Evolutionary conservation across 2,113 vertebrate genomes (phyloP).

Genomic region (Beaufortia kweichowensis): DNA sequence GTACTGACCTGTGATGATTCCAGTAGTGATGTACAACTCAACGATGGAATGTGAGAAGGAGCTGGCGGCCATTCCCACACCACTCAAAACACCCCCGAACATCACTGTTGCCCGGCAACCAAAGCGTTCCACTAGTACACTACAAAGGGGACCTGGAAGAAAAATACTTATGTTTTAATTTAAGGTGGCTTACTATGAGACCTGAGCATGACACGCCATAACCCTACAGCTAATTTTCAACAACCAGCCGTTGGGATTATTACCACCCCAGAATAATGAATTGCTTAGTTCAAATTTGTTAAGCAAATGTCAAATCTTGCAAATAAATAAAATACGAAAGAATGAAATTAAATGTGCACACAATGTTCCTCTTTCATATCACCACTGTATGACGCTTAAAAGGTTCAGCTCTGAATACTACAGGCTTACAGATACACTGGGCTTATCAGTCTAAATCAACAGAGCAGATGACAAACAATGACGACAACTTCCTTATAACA

Average conservation of each 20-base stretch:
- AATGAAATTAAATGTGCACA: too few species aligned
- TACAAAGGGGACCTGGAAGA: slow-evolving; percentile 86
- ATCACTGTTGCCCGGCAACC: slow-evolving; percentile 85
- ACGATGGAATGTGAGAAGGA: slow-evolving; percentile 82
- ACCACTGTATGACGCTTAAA: too few species aligned
- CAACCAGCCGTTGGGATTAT: too few species aligned
- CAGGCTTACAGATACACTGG: too few species aligned
- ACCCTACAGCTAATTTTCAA: slow-evolving; percentile 1
- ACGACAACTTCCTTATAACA: slow-evolving; percentile 22
- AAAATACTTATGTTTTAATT: slow-evolving; percentile 50
- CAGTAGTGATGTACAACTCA: slow-evolving; percentile 85
- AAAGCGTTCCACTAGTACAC: slow-evolving; percentile 82
- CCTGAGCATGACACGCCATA: not conserved
- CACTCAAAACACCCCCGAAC: slow-evolving; percentile 86
- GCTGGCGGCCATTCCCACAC: slow-evolving; percentile 85
- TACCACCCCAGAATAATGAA: slow-evolving; percentile 6
- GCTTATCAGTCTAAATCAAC: slow-evolving; percentile 9
- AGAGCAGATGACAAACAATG: slow-evolving; percentile 6
- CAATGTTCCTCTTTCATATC: not conserved
- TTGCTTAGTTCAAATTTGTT: not conserved
- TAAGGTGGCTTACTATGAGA: not conserved
- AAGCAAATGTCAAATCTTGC: not conserved
- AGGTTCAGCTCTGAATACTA: too few species aligned
- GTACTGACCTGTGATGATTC: slow-evolving; percentile 85
- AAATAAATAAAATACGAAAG: not conserved